Base-by-base conservation (phyloP, 2,888 invertebrate genomes). In the Stictocephala bisonia region DNA sequence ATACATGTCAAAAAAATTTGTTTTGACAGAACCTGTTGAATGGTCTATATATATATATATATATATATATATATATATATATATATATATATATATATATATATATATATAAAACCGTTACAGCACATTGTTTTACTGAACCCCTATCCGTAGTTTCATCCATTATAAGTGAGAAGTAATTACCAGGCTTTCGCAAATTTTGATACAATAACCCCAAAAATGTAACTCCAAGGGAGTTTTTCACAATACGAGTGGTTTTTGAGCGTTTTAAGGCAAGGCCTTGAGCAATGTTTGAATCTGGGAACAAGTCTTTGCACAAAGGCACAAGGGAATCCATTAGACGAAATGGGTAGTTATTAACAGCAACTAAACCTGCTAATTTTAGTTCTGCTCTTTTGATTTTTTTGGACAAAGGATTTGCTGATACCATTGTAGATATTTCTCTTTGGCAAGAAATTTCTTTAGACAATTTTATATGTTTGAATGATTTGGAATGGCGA, bases 331-430 rank as follows among this genome's bases (percentile, higher is more conserved):
- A 18, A 40, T 64, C 64, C 18, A 64, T 64, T 1, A 64, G 24
- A 18, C 31, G 15, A 18, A 64, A 64, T 3, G 64, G 41, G 1
- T 35, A n/a, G 40, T 64, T 64, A 20, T 64, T 18, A 1, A 35
- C 15, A 2, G 60, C 31, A 15, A 60, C 2, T 3, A 29, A 35
- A 15, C 60, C 29, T 18, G 64, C 64, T 6, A 64, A 64, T 20
- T 64, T 64, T 4, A 50, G 18, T 29, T 31, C 35, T 29, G 60
- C 60, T 60, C 60, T 60, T 60, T 60, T 60, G 44, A 44, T 44
- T 6, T 44, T 22, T 20, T 24, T 40, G 35, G 27, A 56, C 27
- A 35, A 58, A 24, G 18, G 56, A n/a, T n/a, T n/a, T 24, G 35
- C 53, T 31, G 50, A 29, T 18, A 44, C 44, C 44, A 44, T 44